Evolutionary conservation across 2,888 invertebrate species (phyloP), one percentile per base, ranked within the genome.

Genomic region (Gisinianus flammeolus): DNA sequence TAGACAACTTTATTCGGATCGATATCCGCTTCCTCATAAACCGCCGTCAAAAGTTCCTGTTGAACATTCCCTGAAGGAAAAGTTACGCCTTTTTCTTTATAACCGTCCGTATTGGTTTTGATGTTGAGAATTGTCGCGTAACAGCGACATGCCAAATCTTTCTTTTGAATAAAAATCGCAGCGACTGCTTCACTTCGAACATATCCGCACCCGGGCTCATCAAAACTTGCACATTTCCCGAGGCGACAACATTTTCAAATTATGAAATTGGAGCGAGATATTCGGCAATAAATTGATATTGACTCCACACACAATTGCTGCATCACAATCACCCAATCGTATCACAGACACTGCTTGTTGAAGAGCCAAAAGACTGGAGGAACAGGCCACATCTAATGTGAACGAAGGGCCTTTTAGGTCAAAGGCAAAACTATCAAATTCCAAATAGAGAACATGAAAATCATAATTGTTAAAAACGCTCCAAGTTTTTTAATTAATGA

Each of bases 21-120:
- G 74, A 99, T 87, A 0, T 92, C 91, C 52, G 91, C 91, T 88
- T 96, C 95, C 8, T 89, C 89, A 88, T 98, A 98, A 0, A 96
- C 93, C 87, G 97, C 96, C 79, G 87, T 85, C 66, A 91, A 85
- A 28, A 91, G 86, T 44, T 85, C 90, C 86, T 93, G 92, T 88
- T 96, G 95, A 91, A 93, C 92, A 69, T 87, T 88, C 28, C 94
- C 94, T 70, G 91, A 90, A 0, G 95, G 95, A 87, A 90, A 95
- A 0, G 95, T 95, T 85, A 95, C 94, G 75, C 97, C 97, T 88
- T 94, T 93, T 83, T 91, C 92, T 88, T 98, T 97, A 88, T 90
- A 88, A 56, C 98, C 98, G 88, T 98, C 98, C 1, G 94, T 94
- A 88, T 98, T 98, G 71, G 92, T 93, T 87, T 94, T 94, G 52